Base-by-base conservation (phyloP, 2,113 vertebrate species). In the Centropus unirufus region DNA sequence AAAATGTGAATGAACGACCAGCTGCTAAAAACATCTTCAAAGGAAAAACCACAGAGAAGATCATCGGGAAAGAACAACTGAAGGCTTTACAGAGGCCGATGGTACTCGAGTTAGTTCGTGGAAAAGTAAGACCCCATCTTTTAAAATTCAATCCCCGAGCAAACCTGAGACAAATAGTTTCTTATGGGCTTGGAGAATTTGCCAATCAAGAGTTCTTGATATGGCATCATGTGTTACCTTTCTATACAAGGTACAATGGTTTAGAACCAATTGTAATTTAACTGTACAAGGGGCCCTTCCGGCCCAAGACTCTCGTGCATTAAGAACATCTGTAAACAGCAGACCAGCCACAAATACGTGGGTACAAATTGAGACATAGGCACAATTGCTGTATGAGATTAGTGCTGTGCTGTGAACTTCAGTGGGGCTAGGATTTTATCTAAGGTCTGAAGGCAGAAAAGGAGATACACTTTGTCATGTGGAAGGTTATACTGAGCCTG, bases 71-170 rank as follows among this genome's bases (percentile, higher is more conserved):
- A 26, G 95, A 93, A 46, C 98, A 98, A 70, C 90, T 99, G 54
- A 94, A 97, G 78, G 98, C 98, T 86, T 97, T 99, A 68, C 98
- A 98, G 68, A 98, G 97, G 82, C 99, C 99, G 30, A 96, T 99
- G 68, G 72, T 99, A 61, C 52, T 99, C 79, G 99, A 99, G 69
- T 97, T 99, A 90, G 97, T 95, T 68, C 98, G 98, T 86, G 99
- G 99, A 95, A 99, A 99, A 98, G 99, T 99, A 98, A 98, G 97
- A 49, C 29, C 24, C 19, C 20, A 2, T 63, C 16, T 92, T 94
- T 93, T 85, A 76, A 95, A 92, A 52, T 80, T 73, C 36, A 59
- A 1, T 80, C 14, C 11, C 44, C 69, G 23, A 62, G 20, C 26
- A 76, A 88, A 88, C 23, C 22, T 12, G 16, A 64, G 36, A 72